Percentiles rank a stretch among this genome's conserved stretches.
These are phyloP conservation scores for Ceriagrion tenellum DNA, from an alignment of 2,888 invertebrate species.

Conservation along the genomic window DNA sequence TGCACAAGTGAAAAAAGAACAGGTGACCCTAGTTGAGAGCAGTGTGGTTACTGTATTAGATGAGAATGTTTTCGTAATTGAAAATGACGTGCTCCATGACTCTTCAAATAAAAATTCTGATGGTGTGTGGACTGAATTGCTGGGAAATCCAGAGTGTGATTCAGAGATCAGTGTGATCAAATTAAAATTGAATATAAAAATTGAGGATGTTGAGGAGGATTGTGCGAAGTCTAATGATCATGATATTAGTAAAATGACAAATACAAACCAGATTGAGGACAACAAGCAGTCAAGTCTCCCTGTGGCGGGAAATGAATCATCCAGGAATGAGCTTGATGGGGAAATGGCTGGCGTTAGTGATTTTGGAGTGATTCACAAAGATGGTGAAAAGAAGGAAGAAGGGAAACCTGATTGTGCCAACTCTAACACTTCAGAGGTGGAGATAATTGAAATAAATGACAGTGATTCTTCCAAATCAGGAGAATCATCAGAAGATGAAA, in stretches of 20 bases:
- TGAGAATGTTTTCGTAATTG: background rate
- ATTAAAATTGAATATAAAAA: background rate
- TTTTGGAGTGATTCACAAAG: background rate
- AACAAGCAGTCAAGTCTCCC: background rate
- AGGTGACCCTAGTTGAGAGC: background rate
- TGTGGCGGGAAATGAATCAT: background rate
- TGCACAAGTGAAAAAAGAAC: background rate
- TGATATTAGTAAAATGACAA: constrained; percentile 68
- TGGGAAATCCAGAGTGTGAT: constrained; percentile 40
- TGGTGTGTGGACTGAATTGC: constrained; percentile 20
- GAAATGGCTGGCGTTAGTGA: background rate
- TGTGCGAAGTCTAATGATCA: constrained; percentile 74
- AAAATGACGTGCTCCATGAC: background rate
- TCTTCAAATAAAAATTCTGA: background rate
- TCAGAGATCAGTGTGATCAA: background rate
- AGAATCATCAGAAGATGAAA: background rate
- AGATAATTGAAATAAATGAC: constrained; percentile 47
- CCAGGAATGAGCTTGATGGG: background rate
- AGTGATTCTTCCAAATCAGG: background rate
- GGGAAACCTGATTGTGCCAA: background rate
- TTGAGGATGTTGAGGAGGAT: constrained; percentile 74
- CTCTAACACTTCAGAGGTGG: background rate
- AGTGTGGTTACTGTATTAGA: background rate
- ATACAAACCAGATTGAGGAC: constrained; percentile 38
- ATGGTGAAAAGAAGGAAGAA: background rate